phyloP scores from a whole-genome alignment of 2,888 invertebrate species.

The Hydropsyche betteni region DNA sequence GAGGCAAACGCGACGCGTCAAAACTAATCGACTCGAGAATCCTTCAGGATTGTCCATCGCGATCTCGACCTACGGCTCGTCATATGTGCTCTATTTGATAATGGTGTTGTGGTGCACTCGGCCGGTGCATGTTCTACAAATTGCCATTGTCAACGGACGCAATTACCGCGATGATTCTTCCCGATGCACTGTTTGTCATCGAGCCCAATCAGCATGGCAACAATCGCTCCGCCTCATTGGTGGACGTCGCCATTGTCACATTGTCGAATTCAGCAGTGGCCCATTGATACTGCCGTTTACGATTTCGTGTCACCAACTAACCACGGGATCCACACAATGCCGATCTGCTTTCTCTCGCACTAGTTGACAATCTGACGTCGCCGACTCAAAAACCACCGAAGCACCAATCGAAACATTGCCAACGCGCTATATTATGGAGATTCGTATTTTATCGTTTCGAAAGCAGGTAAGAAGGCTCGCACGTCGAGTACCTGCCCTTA shows the following conservation, averaged over 20 bases:
- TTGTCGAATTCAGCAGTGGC: no score
- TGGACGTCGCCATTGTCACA: no score
- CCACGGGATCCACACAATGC: no score
- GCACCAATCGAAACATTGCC: not conserved
- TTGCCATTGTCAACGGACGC: constrained; percentile 46
- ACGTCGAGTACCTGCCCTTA: constrained; percentile 12
- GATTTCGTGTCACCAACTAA: no score
- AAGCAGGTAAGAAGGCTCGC: constrained; percentile 1
- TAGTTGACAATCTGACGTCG: no score
- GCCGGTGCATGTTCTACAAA: constrained; percentile 46
- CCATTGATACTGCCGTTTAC: no score
- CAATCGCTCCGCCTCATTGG: not conserved
- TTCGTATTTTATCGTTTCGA: not conserved
- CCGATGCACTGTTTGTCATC: constrained; percentile 12
- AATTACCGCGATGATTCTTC: constrained; percentile 42
- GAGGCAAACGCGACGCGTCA: no score
- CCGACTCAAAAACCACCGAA: not conserved
- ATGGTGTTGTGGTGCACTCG: constrained; percentile 28
- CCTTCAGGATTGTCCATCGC: no score
- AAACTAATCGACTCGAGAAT: no score
- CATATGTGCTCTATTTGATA: constrained; percentile 11
- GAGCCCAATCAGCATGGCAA: not conserved
- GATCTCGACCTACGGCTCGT: not conserved
- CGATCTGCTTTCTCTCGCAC: no score
- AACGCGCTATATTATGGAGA: not conserved